Conservation (phyloP, 2,113 vertebrate genomes). For the Solea solea region DNA sequence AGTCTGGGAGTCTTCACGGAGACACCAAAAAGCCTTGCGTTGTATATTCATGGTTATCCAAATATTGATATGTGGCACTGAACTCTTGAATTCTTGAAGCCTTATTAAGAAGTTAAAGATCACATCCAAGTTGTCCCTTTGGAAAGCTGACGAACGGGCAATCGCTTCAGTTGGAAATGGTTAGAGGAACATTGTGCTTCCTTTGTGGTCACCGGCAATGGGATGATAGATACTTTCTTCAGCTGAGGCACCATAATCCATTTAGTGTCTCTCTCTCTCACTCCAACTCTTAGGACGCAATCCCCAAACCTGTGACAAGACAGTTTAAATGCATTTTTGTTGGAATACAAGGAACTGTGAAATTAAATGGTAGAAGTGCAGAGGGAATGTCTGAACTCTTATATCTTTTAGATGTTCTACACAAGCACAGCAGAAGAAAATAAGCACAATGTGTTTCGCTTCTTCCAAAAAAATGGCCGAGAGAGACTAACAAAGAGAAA, state of each 20-base stretch:
- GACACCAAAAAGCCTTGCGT: neutral
- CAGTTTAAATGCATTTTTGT: conserved; percentile 16
- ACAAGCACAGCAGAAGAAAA: neutral
- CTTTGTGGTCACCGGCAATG: conserved; percentile 45
- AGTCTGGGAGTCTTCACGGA: neutral
- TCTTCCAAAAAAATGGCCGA: neutral
- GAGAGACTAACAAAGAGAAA: neutral
- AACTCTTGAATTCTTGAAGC: conserved; percentile 16
- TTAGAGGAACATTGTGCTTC: conserved; percentile 41
- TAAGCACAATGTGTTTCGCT: neutral
- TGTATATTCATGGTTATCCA: neutral
- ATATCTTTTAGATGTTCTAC: conserved; percentile 1
- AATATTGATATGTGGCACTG: neutral
- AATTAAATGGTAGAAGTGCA: conserved; percentile 16
- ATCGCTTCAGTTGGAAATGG: conserved; percentile 25
- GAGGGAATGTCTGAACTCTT: conserved; percentile 3
- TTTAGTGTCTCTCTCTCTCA: conserved; percentile 71
- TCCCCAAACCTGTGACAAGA: conserved; percentile 28
- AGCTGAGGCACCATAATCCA: conserved; percentile 81
- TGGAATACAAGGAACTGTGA: conserved; percentile 16
- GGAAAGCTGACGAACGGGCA: conserved; percentile 16
- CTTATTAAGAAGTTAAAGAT: conserved; percentile 10
- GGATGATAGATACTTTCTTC: conserved; percentile 61
- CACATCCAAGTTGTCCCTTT: conserved; percentile 9
- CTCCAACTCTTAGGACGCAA: conserved; percentile 39